These are phyloP conservation scores for Azemiops feae DNA, from an alignment of 2,113 vertebrate genomes.

Conservation along the genomic window DNA sequence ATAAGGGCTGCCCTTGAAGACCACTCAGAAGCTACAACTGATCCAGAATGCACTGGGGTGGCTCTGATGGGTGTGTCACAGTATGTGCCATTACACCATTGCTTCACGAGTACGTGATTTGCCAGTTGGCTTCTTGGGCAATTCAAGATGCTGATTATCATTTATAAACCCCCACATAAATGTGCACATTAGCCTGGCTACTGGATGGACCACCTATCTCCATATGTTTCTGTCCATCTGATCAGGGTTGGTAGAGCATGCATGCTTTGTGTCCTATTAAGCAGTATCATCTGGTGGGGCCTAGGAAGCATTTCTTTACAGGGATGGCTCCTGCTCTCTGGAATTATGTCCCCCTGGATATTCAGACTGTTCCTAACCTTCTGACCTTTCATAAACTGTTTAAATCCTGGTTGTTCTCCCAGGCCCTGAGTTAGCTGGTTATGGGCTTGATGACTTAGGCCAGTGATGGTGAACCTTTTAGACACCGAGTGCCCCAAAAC, in stretches of 20 bases:
- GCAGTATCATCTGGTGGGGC: background rate
- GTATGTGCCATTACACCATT: background rate
- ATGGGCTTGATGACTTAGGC: background rate
- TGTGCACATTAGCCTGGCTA: background rate
- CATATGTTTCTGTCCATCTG: background rate
- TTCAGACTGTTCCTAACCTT: background rate
- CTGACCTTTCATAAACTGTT: background rate
- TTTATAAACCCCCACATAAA: background rate
- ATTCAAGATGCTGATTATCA: background rate
- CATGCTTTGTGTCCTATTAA: background rate
- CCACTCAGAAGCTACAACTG: background rate
- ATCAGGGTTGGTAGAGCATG: background rate
- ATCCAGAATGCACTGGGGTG: background rate
- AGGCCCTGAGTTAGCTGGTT: background rate
- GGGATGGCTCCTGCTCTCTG: background rate
- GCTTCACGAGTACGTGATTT: background rate
- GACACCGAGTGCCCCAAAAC: too few relatives aligned
- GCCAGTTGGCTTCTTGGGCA: background rate
- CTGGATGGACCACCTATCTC: background rate
- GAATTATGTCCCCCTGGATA: background rate
- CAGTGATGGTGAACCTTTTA: too few relatives aligned
- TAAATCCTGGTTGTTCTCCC: background rate
- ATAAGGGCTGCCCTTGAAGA: background rate
- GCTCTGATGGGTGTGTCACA: background rate
- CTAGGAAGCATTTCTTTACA: background rate